Base-by-base conservation (phyloP, 2,888 invertebrate species). In the Protodeltote pygarga region DNA sequence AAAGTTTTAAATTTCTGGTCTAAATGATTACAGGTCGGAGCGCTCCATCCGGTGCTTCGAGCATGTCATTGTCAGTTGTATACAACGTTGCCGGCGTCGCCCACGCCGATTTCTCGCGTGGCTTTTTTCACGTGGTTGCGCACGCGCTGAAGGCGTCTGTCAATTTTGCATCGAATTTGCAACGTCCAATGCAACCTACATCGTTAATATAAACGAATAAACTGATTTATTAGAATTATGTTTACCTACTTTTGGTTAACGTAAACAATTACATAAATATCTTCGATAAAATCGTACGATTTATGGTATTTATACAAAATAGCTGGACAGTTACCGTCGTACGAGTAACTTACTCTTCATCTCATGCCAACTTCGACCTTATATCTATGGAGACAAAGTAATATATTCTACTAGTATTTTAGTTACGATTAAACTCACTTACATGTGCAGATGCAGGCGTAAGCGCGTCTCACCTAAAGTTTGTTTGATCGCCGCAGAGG, bases 251-350 rank as follows among this genome's bases (percentile, higher is more conserved):
- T 23, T 10, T 23, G 10, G 17, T 19, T 19, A n/a, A 31, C 17
- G 19, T 31, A 55, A 41, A 55, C 49, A 32, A 9, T 8, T 33
- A 33, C 29, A 31, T n/a, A 40, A 53, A 55, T 21, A 16, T 23
- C 40, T 49, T 11, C 16, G 31, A 19, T 28, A 10, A 33, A 37
- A 53, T 14, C 9, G 6, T 16, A 6, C n/a, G 5, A 38, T 33
- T 46, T 16, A 40, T 11, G 48, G 13, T 53, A 47, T 53, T 53
- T 15, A 39, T 24, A 34, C 24, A 1, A 5, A 21, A 9, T 35
- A 38, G 15, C 27, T 11, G 3, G 31, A 41, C 27, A 40, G 41
- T 32, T 17, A 20, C 8, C 14, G 8, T 42, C 33, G 16, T 19
- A 20, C 27, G 19, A 35, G 27, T 16, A 46, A 17, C 4, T 23